These are phyloP conservation scores for Ridgeia piscesae DNA, from an alignment of 1,140 invertebrate species.

Conservation along the genomic window DNA sequence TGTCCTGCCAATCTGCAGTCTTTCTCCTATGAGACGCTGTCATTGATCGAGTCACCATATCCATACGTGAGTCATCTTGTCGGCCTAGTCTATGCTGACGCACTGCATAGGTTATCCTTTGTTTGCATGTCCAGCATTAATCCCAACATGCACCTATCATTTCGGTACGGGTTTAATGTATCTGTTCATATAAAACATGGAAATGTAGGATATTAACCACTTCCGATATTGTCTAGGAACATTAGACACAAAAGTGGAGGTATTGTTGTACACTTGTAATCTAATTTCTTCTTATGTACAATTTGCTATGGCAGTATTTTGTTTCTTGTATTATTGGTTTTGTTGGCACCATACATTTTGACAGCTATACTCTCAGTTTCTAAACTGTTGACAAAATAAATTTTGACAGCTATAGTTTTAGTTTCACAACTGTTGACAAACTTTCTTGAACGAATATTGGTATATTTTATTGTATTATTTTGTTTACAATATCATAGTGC, in stretches of 20 bases:
- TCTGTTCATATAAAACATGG: too few species aligned
- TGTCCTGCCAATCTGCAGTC: background rate
- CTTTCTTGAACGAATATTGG: too few species aligned
- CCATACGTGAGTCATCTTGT: background rate
- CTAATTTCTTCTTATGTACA: background rate
- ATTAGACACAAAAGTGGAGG: background rate
- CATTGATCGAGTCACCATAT: background rate
- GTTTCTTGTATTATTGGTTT: background rate
- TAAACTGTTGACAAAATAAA: too few species aligned
- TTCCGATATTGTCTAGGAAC: background rate
- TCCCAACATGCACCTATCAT: background rate
- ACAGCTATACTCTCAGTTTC: too few species aligned
- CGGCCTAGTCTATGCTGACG: background rate
- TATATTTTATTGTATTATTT: too few species aligned
- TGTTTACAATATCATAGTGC: too few species aligned
- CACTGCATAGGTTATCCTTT: background rate
- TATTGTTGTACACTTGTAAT: background rate
- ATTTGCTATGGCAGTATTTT: background rate
- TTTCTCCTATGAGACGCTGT: background rate
- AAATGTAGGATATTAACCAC: background rate
- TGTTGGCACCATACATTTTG: too few species aligned
- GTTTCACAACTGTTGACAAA: too few species aligned
- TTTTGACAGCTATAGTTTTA: too few species aligned
- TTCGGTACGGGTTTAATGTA: too few species aligned
- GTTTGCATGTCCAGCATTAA: background rate